A percentile compares a stretch with the other conserved stretches of the same genome.
phyloP scores from a whole-genome alignment of 2,888 invertebrate genomes.

The Ennomos quercinarius region DNA sequence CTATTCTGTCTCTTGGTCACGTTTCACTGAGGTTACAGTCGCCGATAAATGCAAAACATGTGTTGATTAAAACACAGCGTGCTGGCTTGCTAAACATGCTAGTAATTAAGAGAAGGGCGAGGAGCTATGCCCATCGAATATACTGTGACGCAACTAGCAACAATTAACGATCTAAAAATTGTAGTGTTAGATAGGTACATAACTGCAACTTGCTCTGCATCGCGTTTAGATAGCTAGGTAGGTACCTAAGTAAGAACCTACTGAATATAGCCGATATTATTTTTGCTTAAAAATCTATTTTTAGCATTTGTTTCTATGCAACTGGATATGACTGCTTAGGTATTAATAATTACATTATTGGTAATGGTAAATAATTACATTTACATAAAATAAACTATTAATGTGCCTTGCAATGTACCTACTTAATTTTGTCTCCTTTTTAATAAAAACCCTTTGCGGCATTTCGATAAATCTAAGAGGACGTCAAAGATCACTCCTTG shows the following conservation, averaged over 20 bases:
- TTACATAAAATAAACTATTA: too few species aligned
- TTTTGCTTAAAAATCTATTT: too few species aligned
- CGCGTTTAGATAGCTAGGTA: background rate
- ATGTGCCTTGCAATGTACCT: too few species aligned
- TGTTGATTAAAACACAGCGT: slow-evolving; percentile 24
- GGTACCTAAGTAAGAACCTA: too few species aligned
- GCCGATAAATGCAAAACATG: slow-evolving; percentile 26
- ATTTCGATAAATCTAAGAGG: slow-evolving; percentile 4
- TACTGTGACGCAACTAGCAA: slow-evolving; percentile 10
- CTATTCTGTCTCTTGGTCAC: slow-evolving; percentile 33
- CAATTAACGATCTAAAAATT: too few species aligned
- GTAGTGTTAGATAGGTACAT: background rate
- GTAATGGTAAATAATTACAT: too few species aligned
- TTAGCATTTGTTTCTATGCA: too few species aligned
- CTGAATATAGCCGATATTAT: too few species aligned
- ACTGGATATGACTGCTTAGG: too few species aligned
- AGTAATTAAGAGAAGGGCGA: slow-evolving; percentile 23
- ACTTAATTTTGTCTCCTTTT: too few species aligned
- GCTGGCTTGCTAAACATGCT: background rate
- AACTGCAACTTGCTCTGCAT: slow-evolving; percentile 2
- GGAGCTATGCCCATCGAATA: background rate
- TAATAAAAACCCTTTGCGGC: too few species aligned
- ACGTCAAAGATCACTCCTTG: slow-evolving; percentile 54
- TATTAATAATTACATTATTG: too few species aligned
- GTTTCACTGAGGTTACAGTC: slow-evolving; percentile 32